Evolutionary conservation across 2,888 invertebrate species (phyloP), one percentile per base, ranked within the genome.

Genomic region (Macrosiphum euphorbiae): DNA sequence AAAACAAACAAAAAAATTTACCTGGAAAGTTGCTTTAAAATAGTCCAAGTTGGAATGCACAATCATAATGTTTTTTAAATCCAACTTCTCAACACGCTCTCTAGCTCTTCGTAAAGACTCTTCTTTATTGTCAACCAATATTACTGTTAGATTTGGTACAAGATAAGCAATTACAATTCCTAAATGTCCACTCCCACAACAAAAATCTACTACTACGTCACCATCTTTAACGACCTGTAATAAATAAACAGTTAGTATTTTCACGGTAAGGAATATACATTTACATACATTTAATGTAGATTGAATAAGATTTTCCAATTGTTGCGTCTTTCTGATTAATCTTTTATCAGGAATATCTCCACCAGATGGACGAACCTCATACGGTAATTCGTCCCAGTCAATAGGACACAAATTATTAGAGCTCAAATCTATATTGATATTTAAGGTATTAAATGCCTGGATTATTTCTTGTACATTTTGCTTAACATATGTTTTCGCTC

Each of bases 101-200:
- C 97, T 97, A 0, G 98, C 99, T 95, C 98, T 96, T 5, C 96
- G 96, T 93, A 99, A 95, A 0, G 99, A 99, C 95, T 97, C 97
- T 95, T 98, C 98, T 96, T 99, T 99, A 95, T 99, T 99, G 96
- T 99, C 99, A 92, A 99, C 96, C 94, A 99, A 96, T 95, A 98
- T 97, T 1, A 99, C 96, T 94, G 97, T 96, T 95, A 98, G 98
- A 44, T 97, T 96, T 0, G 98, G 98, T 90, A 99, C 96, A 84
- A 98, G 96, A 95, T 97, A 96, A 0, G 99, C 99, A 50, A 99
- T 95, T 11, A 99, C 96, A 94, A 99, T 98, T 0, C 99, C 99
- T 94, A 99, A 96, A 96, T 99, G 99, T 0, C 99, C 99, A 95
- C 98, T 98, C 3, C 99, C 99, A 95, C 98, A 98, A 96, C 99